Percentiles rank a stretch among this genome's conserved stretches.
These are phyloP conservation scores for Andricus curvator DNA, from an alignment of 2,888 invertebrate species.

Conservation along the genomic window DNA sequence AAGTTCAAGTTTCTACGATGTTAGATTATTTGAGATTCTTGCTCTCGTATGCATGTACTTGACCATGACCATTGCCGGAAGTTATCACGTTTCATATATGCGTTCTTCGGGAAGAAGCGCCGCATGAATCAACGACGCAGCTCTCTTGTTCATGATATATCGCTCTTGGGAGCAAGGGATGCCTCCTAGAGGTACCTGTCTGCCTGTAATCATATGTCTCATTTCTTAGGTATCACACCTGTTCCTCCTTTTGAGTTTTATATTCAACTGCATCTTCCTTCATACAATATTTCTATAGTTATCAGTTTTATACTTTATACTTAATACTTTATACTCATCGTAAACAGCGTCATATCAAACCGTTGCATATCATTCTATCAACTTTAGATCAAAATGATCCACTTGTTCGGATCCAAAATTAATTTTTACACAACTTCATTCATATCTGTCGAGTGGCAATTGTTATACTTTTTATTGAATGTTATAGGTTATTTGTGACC, in stretches of 20 bases:
- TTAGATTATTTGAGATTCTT: neutral
- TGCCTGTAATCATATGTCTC: conserved; percentile 43
- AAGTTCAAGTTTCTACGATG: neutral
- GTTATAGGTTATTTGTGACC: no score
- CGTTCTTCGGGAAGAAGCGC: conserved; percentile 43
- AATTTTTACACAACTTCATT: no score
- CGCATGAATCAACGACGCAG: conserved; percentile 56
- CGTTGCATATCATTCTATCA: no score
- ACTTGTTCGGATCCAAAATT: no score
- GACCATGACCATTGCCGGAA: conserved; percentile 49
- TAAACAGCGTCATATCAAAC: no score
- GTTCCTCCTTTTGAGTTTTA: neutral
- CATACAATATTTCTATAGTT: neutral
- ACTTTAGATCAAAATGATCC: no score
- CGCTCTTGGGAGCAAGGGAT: conserved; percentile 55
- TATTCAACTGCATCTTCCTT: neutral
- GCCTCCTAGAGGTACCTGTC: conserved; percentile 45
- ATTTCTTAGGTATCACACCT: conserved; percentile 10
- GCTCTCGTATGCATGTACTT: conserved; percentile 43
- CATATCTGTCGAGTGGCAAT: no score
- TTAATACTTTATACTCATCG: no score
- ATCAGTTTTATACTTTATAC: no score
- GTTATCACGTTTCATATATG: conserved; percentile 42
- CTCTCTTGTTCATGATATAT: conserved; percentile 54
- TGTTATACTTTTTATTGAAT: no score